These are phyloP conservation scores for Natrix natrix DNA, from an alignment of 2,797 vertebrate genomes.

Conservation along the genomic window DNA sequence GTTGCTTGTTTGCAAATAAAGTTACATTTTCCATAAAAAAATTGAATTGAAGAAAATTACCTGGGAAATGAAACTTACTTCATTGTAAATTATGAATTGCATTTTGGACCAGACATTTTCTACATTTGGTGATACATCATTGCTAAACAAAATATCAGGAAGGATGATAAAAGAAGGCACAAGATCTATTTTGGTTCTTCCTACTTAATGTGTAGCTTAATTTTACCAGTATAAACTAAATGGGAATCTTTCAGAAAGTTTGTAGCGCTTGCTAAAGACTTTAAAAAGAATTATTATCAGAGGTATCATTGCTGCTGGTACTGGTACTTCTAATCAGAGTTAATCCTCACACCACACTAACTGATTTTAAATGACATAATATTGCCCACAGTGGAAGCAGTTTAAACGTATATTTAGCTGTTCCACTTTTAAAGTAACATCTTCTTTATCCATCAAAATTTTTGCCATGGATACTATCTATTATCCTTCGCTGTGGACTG, in stretches of 20 bases:
- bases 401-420: neutral
- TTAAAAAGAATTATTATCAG: neutral
- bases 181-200: neutral
- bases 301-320: neutral
- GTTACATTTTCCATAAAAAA: neutral
- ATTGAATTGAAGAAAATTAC: neutral
- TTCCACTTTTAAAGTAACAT: neutral
- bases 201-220: neutral
- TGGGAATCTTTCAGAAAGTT: neutral
- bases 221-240: neutral
- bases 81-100: neutral
- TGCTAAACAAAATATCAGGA: neutral
- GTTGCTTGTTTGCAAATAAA: neutral
- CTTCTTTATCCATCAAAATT: neutral
- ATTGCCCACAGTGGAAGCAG: neutral
- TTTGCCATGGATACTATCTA: neutral
- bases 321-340: neutral
- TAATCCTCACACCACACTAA: neutral
- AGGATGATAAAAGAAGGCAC: neutral
- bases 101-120: neutral
- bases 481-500: neutral
- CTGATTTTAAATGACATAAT: neutral
- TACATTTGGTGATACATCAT: neutral
- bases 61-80: neutral
- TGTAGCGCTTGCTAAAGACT: neutral